These are phyloP conservation scores for Pandemis heparana DNA, from an alignment of 2,888 invertebrate genomes.

Conservation along the genomic window DNA sequence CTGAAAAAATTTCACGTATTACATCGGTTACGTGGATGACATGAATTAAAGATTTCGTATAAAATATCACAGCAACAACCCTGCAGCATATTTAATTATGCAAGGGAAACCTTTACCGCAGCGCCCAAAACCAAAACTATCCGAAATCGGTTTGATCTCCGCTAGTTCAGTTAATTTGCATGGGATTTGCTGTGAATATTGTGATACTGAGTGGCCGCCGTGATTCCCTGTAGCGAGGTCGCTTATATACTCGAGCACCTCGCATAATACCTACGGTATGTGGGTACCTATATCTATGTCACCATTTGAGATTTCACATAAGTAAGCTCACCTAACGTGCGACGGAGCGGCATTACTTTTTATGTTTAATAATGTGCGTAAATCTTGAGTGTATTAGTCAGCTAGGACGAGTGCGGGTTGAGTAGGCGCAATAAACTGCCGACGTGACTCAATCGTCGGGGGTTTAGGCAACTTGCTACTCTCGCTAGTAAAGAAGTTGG, in stretches of 20 bases:
- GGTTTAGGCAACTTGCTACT: constrained; percentile 17
- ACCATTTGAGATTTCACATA: constrained; percentile 10
- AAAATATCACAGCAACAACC: constrained; percentile 3
- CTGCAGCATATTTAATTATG: constrained; percentile 24
- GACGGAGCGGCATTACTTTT: constrained; percentile 19
- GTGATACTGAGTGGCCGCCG: constrained; percentile 27
- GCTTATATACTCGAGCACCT: not conserved
- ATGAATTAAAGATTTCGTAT: not conserved
- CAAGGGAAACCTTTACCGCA: constrained; percentile 16
- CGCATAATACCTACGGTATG: not conserved
- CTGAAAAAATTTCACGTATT: not conserved
- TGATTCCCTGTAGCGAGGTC: not conserved
- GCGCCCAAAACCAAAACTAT: constrained; percentile 21
- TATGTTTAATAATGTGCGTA: constrained; percentile 26
- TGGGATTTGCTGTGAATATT: constrained; percentile 28
- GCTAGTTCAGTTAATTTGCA: constrained; percentile 29
- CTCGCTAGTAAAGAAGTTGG: constrained; percentile 19
- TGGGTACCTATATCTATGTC: not conserved
- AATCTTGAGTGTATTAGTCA: constrained; percentile 23
- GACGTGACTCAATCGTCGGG: constrained; percentile 21
- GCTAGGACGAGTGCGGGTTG: constrained; percentile 9
- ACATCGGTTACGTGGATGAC: not conserved
- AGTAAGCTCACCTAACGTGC: constrained; percentile 5
- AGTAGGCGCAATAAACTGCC: constrained; percentile 18
- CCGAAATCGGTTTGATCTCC: constrained; percentile 35